Evolutionary conservation across 2,113 vertebrate genomes (phyloP), one percentile per base, ranked within the genome.

Genomic region (Scomber japonicus): DNA sequence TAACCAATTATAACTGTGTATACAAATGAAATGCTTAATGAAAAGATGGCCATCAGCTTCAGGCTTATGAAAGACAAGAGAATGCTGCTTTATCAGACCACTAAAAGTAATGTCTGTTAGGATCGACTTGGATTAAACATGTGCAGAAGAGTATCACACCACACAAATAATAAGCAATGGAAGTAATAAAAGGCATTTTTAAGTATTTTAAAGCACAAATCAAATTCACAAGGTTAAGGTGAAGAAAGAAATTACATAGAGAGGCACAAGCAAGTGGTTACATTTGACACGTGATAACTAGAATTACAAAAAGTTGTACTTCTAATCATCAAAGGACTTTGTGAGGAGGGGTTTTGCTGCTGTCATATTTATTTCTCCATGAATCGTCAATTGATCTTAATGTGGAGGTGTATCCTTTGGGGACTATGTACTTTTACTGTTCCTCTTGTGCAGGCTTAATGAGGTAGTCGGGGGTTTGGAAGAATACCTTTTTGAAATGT

Each of bases 381-480:
- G 12, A 60, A 21, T 30, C 11, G 15, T 63, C 11, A 13, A 6
- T 31, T 27, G 48, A 13, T 49, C 11, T 51, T 2, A 21, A 48
- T 16, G 49, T 69, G 27, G 30, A 60, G n/a, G 50, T 51, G 31
- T 74, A 21, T 27, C 63, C 74, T 55, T 35, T 19, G 5, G 40
- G 50, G 56, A 49, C 64, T 14, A 0, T 57, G 5, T 55, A 57
- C 54, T 74, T 71, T 82, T 70, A 76, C 31, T 51, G 57, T 53
- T 67, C 67, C 59, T 89, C 64, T 65, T 30, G 14, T 24, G 15
- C 35, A 49, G 17, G 40, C 40, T 60, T 92, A 92, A 91, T 86
- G 83, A 88, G 71, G 50, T 17, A 11, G 11, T 40, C 0, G 35
- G 24, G 62, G 30, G 21, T 44, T 71, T 17, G 48, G 35, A 71